Conservation (phyloP, 2,888 invertebrate genomes). For the Pasiphila rectangulata region DNA sequence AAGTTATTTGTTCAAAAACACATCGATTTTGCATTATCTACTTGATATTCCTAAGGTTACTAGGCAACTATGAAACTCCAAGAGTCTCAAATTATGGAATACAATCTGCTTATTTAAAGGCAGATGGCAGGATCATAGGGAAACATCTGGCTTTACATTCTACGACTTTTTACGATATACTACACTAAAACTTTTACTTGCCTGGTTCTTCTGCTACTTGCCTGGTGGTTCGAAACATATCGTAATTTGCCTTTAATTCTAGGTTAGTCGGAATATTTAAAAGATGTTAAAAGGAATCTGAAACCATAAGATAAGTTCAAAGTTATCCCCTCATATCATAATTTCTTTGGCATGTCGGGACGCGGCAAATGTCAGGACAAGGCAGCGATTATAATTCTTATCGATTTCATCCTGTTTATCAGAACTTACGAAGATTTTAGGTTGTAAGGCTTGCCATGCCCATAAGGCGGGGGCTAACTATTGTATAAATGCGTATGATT, state of each 20-base stretch:
- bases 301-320: too few relatives aligned
- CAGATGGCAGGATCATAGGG: too few relatives aligned
- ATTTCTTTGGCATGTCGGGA: too few relatives aligned
- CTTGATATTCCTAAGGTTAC: constrained; percentile 4
- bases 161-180: too few relatives aligned
- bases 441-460: neutral
- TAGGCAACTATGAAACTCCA: neutral
- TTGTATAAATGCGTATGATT: too few relatives aligned
- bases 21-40: neutral
- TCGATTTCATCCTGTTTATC: constrained; percentile 11
- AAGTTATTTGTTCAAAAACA: too few relatives aligned
- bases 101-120: too few relatives aligned
- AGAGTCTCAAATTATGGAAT: neutral
- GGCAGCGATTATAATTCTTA: neutral
- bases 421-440: neutral
- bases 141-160: neutral
- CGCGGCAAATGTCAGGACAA: too few relatives aligned
- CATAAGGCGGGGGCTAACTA: neutral
- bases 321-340: too few relatives aligned
- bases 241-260: neutral
- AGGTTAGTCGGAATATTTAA: neutral
- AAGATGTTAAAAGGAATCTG: too few relatives aligned
- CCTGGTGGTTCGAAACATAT: neutral
- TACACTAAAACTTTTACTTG: neutral
- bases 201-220: too few relatives aligned